Evolutionary conservation across 2,888 invertebrate genomes (phyloP).

Genomic region (Ectobius pallidus): DNA sequence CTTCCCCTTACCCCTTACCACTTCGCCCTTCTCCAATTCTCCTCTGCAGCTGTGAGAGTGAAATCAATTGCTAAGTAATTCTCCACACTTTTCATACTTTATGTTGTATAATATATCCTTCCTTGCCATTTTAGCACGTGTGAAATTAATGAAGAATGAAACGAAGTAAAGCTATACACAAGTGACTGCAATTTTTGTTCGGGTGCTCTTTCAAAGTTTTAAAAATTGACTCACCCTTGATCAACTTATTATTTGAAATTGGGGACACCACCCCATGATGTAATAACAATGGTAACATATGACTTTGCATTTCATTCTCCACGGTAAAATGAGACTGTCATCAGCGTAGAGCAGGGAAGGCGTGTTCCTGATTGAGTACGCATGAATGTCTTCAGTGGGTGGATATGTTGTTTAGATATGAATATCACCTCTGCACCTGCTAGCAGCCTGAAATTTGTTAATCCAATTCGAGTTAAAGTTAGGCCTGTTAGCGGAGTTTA

Average conservation of each 20-base stretch:
- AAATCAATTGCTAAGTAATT: conserved; percentile 11
- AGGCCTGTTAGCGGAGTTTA: background rate
- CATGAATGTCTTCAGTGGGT: no score
- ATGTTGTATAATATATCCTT: background rate
- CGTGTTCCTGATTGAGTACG: background rate
- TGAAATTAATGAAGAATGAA: background rate
- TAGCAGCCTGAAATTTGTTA: background rate
- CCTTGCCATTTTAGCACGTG: conserved; percentile 2
- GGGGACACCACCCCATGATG: background rate
- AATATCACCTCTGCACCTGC: background rate
- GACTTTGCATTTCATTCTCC: background rate
- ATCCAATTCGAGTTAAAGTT: background rate
- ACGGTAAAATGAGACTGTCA: background rate
- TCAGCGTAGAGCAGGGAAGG: no score
- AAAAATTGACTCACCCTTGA: background rate
- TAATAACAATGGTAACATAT: background rate
- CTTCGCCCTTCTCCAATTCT: no score
- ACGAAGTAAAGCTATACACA: background rate
- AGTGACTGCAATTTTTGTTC: background rate
- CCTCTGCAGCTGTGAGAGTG: background rate
- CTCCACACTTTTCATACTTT: conserved; percentile 15
- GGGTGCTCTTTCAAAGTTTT: background rate
- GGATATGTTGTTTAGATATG: background rate
- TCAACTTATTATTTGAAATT: background rate
- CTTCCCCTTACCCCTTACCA: no score